These are phyloP conservation scores for Hydropotes inermis DNA, from an alignment of 2,113 vertebrate genomes.

Conservation along the genomic window DNA sequence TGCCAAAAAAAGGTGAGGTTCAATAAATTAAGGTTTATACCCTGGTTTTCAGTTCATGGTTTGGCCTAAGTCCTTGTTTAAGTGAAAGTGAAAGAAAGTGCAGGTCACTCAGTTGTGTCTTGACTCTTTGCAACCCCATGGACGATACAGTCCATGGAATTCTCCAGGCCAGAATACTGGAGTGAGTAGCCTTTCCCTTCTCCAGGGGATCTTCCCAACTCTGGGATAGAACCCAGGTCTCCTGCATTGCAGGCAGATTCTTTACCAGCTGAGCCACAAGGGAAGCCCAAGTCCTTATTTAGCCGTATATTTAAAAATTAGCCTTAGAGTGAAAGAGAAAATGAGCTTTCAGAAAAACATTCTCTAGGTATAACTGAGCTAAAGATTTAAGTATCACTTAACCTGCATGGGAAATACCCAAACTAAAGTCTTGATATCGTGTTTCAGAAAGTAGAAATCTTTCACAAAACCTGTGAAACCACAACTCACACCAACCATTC, in stretches of 20 bases:
- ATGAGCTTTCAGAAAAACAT: neutral
- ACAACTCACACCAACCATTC: neutral
- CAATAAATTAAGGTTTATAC: neutral
- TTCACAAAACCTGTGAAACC: neutral
- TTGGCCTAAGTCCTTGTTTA: neutral
- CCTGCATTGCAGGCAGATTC: neutral
- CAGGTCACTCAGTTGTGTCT: neutral
- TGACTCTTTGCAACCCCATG: neutral
- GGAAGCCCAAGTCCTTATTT: neutral
- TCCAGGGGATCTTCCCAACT: neutral
- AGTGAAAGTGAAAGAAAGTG: neutral
- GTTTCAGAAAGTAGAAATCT: neutral
- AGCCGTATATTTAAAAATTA: neutral
- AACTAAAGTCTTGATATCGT: fast-evolving
- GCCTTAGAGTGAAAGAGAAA: neutral
- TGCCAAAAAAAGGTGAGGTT: neutral
- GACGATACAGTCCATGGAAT: neutral
- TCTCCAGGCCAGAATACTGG: neutral
- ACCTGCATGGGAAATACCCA: neutral
- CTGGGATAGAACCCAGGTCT: neutral
- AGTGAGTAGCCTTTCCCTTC: neutral
- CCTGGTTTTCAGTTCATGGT: neutral
- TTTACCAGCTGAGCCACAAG: neutral
- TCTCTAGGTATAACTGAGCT: neutral
- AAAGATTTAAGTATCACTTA: neutral